A percentile compares a stretch with the other conserved stretches of the same genome.
These are phyloP conservation scores for Seira sanloemensis DNA, from an alignment of 2,888 invertebrate species.

Conservation along the genomic window DNA sequence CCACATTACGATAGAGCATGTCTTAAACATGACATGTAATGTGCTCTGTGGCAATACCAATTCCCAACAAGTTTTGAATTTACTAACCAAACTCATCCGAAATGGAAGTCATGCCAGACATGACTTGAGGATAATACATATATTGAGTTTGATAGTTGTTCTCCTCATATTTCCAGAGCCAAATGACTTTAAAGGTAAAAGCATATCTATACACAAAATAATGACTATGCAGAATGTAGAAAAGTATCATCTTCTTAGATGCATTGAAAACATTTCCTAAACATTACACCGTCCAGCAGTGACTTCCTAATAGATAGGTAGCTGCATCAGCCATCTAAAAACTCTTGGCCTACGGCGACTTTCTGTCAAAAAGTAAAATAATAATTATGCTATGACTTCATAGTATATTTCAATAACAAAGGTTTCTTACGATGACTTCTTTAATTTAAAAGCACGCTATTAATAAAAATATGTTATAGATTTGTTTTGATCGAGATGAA, in stretches of 20 bases:
- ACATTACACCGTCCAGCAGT: neutral
- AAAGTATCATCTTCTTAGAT: slow-evolving; percentile 8
- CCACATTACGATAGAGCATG: neutral
- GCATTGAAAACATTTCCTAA: neutral
- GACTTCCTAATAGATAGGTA: no score
- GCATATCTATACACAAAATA: neutral
- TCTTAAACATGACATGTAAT: neutral
- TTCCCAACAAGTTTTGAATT: neutral
- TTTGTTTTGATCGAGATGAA: neutral
- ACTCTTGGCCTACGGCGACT: slow-evolving; percentile 56
- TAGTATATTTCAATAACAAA: neutral
- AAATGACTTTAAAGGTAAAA: neutral
- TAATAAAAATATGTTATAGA: neutral
- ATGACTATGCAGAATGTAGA: slow-evolving; percentile 16
- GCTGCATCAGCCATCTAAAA: neutral
- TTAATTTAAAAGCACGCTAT: no score
- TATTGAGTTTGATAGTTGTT: neutral
- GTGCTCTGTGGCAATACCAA: neutral
- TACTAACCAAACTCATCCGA: neutral
- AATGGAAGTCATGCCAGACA: neutral
- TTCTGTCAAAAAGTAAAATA: slow-evolving; percentile 73
- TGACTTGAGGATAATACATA: neutral
- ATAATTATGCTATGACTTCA: slow-evolving; percentile 60
- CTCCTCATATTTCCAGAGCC: neutral
- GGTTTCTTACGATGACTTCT: no score